Base-by-base conservation (phyloP, 2,113 vertebrate species). In the Lepus timidus region DNA sequence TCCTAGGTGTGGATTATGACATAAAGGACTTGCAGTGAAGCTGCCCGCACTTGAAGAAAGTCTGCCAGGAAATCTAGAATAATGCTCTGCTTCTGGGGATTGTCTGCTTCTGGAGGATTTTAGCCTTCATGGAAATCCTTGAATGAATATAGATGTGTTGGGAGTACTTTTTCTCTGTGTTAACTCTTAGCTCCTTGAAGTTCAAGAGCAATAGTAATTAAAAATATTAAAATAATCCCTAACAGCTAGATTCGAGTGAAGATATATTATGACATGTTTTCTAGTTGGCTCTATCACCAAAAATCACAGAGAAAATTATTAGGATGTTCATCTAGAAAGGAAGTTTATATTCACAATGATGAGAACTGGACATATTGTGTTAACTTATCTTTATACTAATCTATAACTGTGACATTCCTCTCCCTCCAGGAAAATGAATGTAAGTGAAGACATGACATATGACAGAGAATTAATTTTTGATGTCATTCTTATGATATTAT, bases 301-400 rank as follows among this genome's bases (percentile, higher is more conserved):
- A 88, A 90, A 52, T 75, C 17, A 39, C 39, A 25, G 25, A 31
- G 89, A 49, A 4, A 33, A 61, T 85, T 68, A 80, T 68, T 51
- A 81, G 31, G 25, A 22, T 80, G 80, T 90, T 61, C 9, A 58
- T 85, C 90, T 81, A n/a, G 67, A 81, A 93, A 81, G 25, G 6
- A 8, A 78, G 14, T 17, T 27, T 85, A 23, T 29, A n/a, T 61
- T 88, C 62, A 58, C 55, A 17, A 4, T 55, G 0, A 4, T 29
- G 29, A n/a, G n/a, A n/a, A n/a, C n/a, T n/a, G n/a, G n/a, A n/a
- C n/a, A n/a, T n/a, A n/a, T n/a, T n/a, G n/a, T n/a, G n/a, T n/a
- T n/a, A n/a, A n/a, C n/a, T n/a, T n/a, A n/a, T n/a, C n/a, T n/a
- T n/a, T n/a, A n/a, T n/a, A n/a, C n/a, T n/a, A n/a, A n/a, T n/a